These are phyloP conservation scores for Porites divaricata DNA, from an alignment of 92 coral and sea anemone species.

Conservation along the genomic window DNA sequence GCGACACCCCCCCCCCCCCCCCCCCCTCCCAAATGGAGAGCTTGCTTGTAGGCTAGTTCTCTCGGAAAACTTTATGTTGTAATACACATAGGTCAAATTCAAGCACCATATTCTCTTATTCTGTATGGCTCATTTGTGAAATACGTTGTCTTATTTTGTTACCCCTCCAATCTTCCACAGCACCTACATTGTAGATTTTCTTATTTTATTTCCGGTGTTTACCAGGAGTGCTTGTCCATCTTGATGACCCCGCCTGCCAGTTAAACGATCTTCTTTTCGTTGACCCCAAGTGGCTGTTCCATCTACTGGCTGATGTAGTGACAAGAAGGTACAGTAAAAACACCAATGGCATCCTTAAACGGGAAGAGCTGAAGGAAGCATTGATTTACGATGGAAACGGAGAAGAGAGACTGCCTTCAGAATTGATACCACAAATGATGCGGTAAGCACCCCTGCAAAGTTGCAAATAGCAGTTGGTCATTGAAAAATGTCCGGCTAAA, in stretches of 20 bases:
- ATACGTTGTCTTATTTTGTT: neutral
- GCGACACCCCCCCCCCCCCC: too few species aligned
- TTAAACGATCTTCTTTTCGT: conserved; percentile 83
- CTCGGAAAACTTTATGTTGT: too few species aligned
- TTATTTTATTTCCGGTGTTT: neutral
- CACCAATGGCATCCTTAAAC: conserved; percentile 64
- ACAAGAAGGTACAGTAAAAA: conserved; percentile 42
- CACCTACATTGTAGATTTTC: neutral
- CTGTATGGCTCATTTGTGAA: neutral
- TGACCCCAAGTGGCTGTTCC: conserved; percentile 86
- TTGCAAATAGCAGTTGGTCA: too few species aligned
- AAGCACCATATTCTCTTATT: neutral
- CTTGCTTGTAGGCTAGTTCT: too few species aligned
- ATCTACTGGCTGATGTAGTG: conserved; percentile 73
- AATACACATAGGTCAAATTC: neutral
- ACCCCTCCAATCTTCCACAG: neutral
- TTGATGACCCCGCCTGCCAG: conserved; percentile 88
- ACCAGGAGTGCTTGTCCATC: conserved; percentile 85
- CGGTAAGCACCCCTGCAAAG: conserved; percentile 47
- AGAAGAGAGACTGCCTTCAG: conserved; percentile 43
- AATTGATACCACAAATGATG: conserved; percentile 74
- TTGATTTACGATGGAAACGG: conserved; percentile 62
- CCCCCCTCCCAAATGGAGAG: too few species aligned
- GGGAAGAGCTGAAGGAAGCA: conserved; percentile 53
- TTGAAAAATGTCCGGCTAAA: too few species aligned